Evolutionary conservation across 1,140 invertebrate genomes (phyloP), one percentile per base, ranked within the genome.

Genomic region (Drosophila kurseongensis): DNA sequence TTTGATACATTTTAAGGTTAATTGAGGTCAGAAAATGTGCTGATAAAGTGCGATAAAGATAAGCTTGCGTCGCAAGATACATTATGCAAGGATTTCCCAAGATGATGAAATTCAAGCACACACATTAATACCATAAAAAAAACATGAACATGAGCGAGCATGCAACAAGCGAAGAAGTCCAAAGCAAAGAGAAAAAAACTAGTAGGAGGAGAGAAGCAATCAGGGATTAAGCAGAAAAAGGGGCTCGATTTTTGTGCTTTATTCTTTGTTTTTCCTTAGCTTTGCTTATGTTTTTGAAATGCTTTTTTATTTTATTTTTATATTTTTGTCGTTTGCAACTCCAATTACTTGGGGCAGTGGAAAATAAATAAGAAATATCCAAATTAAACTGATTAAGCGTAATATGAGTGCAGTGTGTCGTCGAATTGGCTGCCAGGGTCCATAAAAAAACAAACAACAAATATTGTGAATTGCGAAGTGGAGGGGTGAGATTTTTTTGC

Each of bases 241-340:
- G 71, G 83, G 83, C 83, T 88, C 84, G 83, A 65, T 88, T 79
- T 50, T 69, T 82, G 66, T 76, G 73, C 77, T 84, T 85, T 77
- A 32, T 73, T 50, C 60, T 59, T 52, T 52, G 45, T 78, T 75
- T 58, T 58, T 66, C 1, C 16, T 62, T 58, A 40, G 54, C 62
- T 77, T 76, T 77, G 61, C 52, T 65, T 61, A 50, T 41, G 54
- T 66, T 65, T 69, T 63, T 36, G 18, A 51, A 29, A 47, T 40
- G 1, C 8, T 63, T 59, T 67, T n/a, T 51, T 54, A 10, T 63
- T 18, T 60, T 54, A 40, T 51, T 59, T 41, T 48, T 55, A 69
- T 16, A 67, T 65, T 69, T 86, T 71, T 78, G 78, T 75, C 42
- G 66, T 61, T 72, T 68, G 69, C 58, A 65, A 75, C 65, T 85